Evolutionary conservation across 2,888 invertebrate species (phyloP).

Genomic region (Leptinotarsa rubiginosa): DNA sequence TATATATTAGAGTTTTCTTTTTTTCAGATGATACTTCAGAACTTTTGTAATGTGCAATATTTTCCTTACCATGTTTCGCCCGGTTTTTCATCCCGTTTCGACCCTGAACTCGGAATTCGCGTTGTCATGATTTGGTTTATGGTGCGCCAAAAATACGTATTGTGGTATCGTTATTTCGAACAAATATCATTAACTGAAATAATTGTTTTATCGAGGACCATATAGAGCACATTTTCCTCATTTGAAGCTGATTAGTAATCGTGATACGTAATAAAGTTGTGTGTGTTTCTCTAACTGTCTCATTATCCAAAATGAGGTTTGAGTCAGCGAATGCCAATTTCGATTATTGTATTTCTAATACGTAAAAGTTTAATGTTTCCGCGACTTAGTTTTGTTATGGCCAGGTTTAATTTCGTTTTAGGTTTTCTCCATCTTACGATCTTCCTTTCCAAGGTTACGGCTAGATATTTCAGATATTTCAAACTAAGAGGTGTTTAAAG

Average conservation of each 20-base stretch:
- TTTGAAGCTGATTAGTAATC: constrained; percentile 9
- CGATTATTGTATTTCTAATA: constrained; percentile 14
- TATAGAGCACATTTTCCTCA: constrained; percentile 14
- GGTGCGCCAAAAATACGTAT: neutral
- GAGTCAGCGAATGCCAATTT: constrained; percentile 19
- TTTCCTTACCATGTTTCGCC: too few relatives aligned
- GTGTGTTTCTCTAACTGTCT: constrained; percentile 16
- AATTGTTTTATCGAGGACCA: constrained; percentile 4
- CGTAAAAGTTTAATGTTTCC: constrained; percentile 5
- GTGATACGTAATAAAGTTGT: neutral
- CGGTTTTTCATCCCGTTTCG: too few relatives aligned
- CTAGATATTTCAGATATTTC: too few relatives aligned
- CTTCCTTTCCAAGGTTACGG: neutral
- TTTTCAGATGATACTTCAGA: too few relatives aligned
- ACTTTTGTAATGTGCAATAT: too few relatives aligned
- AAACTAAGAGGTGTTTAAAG: too few relatives aligned
- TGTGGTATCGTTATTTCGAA: constrained; percentile 7
- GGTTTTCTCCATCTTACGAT: neutral
- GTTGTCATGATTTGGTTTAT: neutral
- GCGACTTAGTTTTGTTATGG: neutral
- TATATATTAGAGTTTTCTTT: too few relatives aligned
- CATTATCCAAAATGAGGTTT: constrained; percentile 12
- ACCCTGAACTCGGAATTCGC: constrained; percentile 3
- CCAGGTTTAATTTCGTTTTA: neutral
- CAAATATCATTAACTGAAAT: neutral